Conservation (phyloP, 2,888 invertebrate genomes). For the Brachylomia viminalis region DNA sequence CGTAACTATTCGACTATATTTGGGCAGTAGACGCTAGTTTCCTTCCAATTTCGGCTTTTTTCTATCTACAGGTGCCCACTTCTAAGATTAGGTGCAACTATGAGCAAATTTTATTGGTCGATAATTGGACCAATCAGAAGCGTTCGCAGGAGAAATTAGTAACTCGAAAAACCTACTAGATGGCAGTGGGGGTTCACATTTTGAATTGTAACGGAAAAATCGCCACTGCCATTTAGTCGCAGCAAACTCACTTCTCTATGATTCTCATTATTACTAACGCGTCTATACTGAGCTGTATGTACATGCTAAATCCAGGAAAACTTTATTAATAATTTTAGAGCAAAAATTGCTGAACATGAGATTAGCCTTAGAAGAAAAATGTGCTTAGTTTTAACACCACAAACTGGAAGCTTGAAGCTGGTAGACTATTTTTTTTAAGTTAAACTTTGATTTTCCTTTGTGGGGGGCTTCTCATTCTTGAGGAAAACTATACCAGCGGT, state of each 20-base stretch:
- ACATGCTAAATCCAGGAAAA: slow-evolving; percentile 78
- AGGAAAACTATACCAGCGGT: too few species aligned
- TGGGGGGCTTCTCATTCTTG: slow-evolving; percentile 55
- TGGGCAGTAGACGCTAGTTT: slow-evolving; percentile 87
- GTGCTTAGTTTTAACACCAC: slow-evolving; percentile 83
- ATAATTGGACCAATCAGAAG: slow-evolving; percentile 83
- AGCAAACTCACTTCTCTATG: slow-evolving; percentile 49
- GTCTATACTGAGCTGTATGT: slow-evolving; percentile 80
- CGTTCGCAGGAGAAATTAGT: slow-evolving; percentile 74
- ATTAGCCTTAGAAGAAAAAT: slow-evolving; percentile 67
- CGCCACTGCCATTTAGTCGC: slow-evolving; percentile 56
- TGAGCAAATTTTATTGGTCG: slow-evolving; percentile 85
- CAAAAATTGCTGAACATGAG: slow-evolving; percentile 80
- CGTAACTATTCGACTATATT: slow-evolving; percentile 70
- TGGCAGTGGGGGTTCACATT: slow-evolving; percentile 51
- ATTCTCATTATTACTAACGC: slow-evolving; percentile 57
- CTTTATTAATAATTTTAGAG: slow-evolving; percentile 74
- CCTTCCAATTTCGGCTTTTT: slow-evolving; percentile 67
- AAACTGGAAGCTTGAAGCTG: slow-evolving; percentile 64
- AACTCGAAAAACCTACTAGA: slow-evolving; percentile 65
- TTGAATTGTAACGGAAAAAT: slow-evolving; percentile 36
- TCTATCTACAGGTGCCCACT: slow-evolving; percentile 85
- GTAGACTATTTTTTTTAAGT: slow-evolving; percentile 54
- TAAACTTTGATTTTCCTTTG: slow-evolving; percentile 54
- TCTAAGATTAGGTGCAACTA: slow-evolving; percentile 85